Conservation (phyloP, 2,888 invertebrate genomes). For the Ectemnius continuus region DNA sequence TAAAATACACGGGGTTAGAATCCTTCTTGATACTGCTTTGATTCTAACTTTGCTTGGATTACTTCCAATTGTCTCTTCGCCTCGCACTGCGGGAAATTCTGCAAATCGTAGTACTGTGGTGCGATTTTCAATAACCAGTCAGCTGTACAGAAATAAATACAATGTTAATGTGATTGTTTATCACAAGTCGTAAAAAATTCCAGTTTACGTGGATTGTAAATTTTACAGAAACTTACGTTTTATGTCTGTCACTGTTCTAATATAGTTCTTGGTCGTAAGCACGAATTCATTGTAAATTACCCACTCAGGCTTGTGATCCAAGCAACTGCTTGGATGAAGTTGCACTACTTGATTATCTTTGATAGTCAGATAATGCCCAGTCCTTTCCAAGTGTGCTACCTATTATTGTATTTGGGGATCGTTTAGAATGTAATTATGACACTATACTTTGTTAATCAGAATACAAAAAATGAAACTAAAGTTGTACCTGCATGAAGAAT, state of each 20-base stretch:
- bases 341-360: constrained; percentile 99
- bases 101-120: constrained; percentile 98
- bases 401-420: constrained; percentile 67
- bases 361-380: constrained; percentile 98
- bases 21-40: constrained; percentile 92
- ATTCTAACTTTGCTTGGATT: constrained; percentile 91
- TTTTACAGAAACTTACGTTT: constrained; percentile 87
- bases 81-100: constrained; percentile 98
- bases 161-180: too few species aligned
- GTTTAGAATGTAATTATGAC: constrained; percentile 11
- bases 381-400: constrained; percentile 98
- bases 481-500: constrained; percentile 98
- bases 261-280: constrained; percentile 99
- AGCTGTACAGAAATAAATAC: constrained; percentile 79
- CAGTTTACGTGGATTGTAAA: not conserved
- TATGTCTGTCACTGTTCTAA: constrained; percentile 98
- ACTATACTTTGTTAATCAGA: not conserved
- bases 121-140: constrained; percentile 97
- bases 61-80: constrained; percentile 95
- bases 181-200: too few species aligned
- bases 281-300: constrained; percentile 99
- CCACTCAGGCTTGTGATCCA: constrained; percentile 99
- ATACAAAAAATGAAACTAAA: not conserved
- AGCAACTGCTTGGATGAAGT: constrained; percentile 98
- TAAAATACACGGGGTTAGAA: constrained; percentile 81